Base-by-base conservation (phyloP, 2,113 vertebrate genomes). In the Lepidothrix coronata region DNA sequence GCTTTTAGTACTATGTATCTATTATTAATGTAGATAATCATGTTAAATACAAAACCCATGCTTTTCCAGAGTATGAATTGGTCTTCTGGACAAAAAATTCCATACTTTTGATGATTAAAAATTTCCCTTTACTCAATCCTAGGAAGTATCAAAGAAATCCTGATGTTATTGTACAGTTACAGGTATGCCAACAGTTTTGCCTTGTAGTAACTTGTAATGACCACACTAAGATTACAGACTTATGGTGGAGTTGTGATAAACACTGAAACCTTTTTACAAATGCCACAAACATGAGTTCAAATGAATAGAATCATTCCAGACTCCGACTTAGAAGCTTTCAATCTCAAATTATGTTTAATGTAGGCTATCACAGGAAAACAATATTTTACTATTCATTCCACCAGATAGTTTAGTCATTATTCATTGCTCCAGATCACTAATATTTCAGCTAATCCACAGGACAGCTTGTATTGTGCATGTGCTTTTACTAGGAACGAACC, bases 211-310 rank as follows among this genome's bases (percentile, higher is more conserved):
- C 28, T 78, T 85, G 21, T 39, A 71, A 35, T 71, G 15, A 74
- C 11, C 51, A 66, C 1, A 61, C 17, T 25, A 73, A 61, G 35
- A 11, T 63, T 73, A 51, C 12, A 80, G 27, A 22, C 4, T 61
- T 82, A 19, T 4, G 27, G 44, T 2, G 20, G 11, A 33, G 4
- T 46, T 80, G 13, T 80, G 43, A 92, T 52, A 84, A 84, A 61
- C 35, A 68, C 12, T 79, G 52, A 52, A 67, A 39, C 2, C 39
- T 80, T 86, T 82, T 49, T 52, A 41, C 48, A 35, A 87, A 59
- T 30, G 44, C 14, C 3, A 2, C 1, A 1, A 22, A 8, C 5
- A 24, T 44, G 17, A 54, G 15, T 54, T 41, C 54, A 18, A 51
- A 13, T 49, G 20, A 81, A 73, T 9, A 74, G 28, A 76, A 68